These are phyloP conservation scores for Nylanderia fulva DNA, from an alignment of 1,140 invertebrate genomes.

Conservation along the genomic window DNA sequence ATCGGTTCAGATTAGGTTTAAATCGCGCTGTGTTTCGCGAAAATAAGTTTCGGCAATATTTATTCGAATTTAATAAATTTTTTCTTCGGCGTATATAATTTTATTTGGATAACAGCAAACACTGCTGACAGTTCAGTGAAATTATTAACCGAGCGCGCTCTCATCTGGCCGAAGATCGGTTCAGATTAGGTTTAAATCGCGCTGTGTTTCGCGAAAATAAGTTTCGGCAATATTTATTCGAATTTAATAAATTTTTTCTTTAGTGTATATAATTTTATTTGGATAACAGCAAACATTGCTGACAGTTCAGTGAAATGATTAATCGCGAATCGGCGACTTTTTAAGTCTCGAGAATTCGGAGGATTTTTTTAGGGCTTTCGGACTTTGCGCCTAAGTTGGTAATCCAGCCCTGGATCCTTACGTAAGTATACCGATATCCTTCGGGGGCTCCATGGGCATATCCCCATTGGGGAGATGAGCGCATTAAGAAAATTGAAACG, in stretches of 20 bases:
- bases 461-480: constrained; percentile 74
- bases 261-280: no score
- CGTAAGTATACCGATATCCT: constrained; percentile 54
- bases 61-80: no score
- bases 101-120: no score
- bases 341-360: neutral
- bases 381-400: constrained; percentile 41
- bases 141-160: neutral
- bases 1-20: no score
- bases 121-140: no score
- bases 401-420: constrained; percentile 63
- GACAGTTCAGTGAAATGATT: no score
- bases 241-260: no score
- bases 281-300: no score
- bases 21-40: neutral
- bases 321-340: neutral
- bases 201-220: neutral
- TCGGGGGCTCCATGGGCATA: constrained; percentile 62
- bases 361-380: constrained; percentile 22
- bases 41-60: constrained; percentile 20
- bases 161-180: neutral
- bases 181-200: constrained; percentile 18
- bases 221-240: constrained; percentile 6
- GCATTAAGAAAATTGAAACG: constrained; percentile 86
- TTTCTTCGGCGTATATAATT: no score